Evolutionary conservation across 2,113 vertebrate species (phyloP).

Genomic region (Antechinus stuartii): DNA sequence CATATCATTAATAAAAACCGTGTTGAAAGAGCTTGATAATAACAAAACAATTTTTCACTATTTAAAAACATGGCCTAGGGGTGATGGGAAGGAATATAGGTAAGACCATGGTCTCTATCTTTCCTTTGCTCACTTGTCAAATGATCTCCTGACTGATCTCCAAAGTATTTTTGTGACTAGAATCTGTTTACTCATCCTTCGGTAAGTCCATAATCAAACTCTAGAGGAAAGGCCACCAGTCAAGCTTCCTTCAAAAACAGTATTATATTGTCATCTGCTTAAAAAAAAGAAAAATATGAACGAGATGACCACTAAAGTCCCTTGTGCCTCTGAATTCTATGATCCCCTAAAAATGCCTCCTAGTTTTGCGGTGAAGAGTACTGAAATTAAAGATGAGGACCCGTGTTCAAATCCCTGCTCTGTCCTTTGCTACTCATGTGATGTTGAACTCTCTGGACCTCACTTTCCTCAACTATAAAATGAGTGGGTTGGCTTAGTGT

Average conservation of each 20-base stretch:
- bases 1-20: neutral
- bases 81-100: neutral
- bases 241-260: neutral
- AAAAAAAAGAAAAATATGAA: neutral
- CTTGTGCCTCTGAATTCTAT: neutral
- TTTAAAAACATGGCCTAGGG: neutral
- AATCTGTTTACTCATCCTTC: neutral
- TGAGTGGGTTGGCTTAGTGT: neutral
- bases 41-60: neutral
- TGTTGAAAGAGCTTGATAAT: neutral
- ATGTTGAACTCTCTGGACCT: constrained; percentile 38
- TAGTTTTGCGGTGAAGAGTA: neutral
- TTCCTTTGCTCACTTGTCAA: neutral
- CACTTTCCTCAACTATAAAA: constrained; percentile 40
- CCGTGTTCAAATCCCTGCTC: constrained; percentile 49
- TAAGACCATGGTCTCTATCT: neutral
- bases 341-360: neutral
- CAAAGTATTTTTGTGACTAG: neutral
- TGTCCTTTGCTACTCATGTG: constrained; percentile 32
- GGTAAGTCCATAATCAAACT: neutral
- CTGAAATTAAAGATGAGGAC: constrained; percentile 11
- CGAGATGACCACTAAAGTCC: neutral
- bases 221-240: neutral
- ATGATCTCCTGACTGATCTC: neutral
- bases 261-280: neutral